Base-by-base conservation (phyloP, 1,140 invertebrate genomes). In the Pararge aegeria region DNA sequence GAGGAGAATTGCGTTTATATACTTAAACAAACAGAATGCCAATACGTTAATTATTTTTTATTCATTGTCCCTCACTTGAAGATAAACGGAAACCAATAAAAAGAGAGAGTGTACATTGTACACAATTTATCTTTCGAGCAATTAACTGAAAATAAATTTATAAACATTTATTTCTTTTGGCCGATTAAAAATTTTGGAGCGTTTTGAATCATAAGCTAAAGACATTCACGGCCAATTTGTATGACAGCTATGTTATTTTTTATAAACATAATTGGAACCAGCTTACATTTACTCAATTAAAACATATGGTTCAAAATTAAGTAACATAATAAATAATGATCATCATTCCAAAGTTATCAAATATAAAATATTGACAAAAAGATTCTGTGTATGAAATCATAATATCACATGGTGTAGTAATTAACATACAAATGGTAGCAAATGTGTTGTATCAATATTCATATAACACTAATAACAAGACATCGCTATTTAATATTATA, bases 401-500 rank as follows among this genome's bases (percentile, higher is more conserved):
- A n/a, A n/a, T n/a, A n/a, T n/a, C n/a, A n/a, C n/a, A 56, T 64
- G 30, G 53, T 30, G 9, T 24, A 57, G n/a, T 6, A 6, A 58
- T 64, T 64, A 40, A 49, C 61, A 58, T 64, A 50, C 44, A 50
- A 64, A 59, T 50, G 44, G 48, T 56, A 30, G 29, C 49, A 48
- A 62, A 75, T 70, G 62, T 74, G 64, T 72, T 69, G 64, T 54
- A 40, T 68, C 37, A 70, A 75, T 67, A 71, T 66, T 61, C 53
- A 68, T 71, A 77, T 71, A 68, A 67, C 52, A 46, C 27, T 42
- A 65, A 55, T 66, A 65, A 58, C 66, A 64, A 67, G 63, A 73
- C 65, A 64, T 59, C 49, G 42, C 70, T 75, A 82, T 81, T 83
- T 80, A 80, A 70, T 64, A 61, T n/a, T n/a, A n/a, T 52, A 12